These are phyloP conservation scores for Lysandra bellargus DNA, from an alignment of 2,888 invertebrate genomes.

Conservation along the genomic window DNA sequence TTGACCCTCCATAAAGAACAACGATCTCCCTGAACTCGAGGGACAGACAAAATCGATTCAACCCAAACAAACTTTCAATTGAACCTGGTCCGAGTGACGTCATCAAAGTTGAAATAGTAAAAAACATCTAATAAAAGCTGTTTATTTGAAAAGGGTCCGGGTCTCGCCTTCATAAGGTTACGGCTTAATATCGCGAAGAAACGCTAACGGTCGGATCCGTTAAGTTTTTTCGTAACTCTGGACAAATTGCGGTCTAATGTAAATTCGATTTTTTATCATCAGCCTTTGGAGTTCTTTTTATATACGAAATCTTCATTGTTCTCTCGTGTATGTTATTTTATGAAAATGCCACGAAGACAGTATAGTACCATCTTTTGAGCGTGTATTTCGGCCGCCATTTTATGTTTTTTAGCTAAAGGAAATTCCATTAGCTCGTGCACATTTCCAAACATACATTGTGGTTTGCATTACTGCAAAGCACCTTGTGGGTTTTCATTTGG, in stretches of 20 bases:
- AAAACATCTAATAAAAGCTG: conserved; percentile 48
- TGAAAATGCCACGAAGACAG: background rate
- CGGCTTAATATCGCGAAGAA: conserved; percentile 51
- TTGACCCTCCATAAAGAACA: conserved; percentile 12
- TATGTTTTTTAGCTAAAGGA: background rate
- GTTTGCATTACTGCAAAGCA: conserved; percentile 5
- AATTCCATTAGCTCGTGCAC: background rate
- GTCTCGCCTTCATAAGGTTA: conserved; percentile 44
- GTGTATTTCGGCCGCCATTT: background rate
- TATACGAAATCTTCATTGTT: background rate
- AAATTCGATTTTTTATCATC: conserved; percentile 12
- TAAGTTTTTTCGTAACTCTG: conserved; percentile 29
- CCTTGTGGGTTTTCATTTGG: background rate
- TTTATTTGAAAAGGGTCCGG: conserved; percentile 52
- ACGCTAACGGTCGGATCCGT: conserved; percentile 42
- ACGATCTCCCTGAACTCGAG: background rate
- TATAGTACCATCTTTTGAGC: background rate
- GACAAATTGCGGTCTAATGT: conserved; percentile 28
- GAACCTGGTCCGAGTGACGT: conserved; percentile 34
- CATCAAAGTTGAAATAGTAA: conserved; percentile 46
- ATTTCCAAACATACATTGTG: conserved; percentile 20
- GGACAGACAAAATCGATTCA: conserved; percentile 11
- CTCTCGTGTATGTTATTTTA: background rate
- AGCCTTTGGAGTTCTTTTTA: background rate
- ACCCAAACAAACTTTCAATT: conserved; percentile 38